Percentiles rank a stretch among this genome's conserved stretches.
These are phyloP conservation scores for Anoplolepis gracilipes DNA, from an alignment of 1,140 invertebrate species.

Conservation along the genomic window DNA sequence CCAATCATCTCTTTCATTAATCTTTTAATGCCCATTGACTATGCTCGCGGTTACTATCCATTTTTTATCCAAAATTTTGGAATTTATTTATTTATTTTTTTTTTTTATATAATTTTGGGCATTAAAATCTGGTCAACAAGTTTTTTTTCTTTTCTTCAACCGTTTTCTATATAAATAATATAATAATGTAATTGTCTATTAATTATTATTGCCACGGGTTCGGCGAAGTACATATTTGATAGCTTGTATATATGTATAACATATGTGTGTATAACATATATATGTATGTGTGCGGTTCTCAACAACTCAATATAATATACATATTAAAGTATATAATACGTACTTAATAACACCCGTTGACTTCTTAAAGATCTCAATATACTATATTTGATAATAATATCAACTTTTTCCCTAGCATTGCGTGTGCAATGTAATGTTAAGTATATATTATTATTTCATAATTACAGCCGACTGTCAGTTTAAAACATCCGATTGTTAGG, in stretches of 20 bases:
- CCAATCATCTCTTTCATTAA: background rate
- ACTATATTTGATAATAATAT: conserved; percentile 62
- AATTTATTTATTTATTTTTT: background rate
- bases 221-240: conserved; percentile 9
- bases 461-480: conserved; percentile 19
- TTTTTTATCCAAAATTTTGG: no score
- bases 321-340: conserved; percentile 50
- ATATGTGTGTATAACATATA: background rate
- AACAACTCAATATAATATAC: conserved; percentile 53
- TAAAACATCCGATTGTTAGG: conserved; percentile 43
- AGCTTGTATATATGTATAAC: background rate
- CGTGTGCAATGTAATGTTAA: background rate
- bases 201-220: background rate
- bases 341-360: conserved; percentile 21
- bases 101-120: background rate
- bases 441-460: conserved; percentile 25
- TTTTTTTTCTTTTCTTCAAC: background rate
- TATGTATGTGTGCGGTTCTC: conserved; percentile 5
- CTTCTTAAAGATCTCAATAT: conserved; percentile 56
- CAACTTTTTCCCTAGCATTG: conserved; percentile 29
- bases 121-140: background rate
- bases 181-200: conserved; percentile 30
- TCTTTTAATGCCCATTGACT: background rate
- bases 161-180: background rate
- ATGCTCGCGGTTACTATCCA: background rate